These are phyloP conservation scores for Luperina nickerlii DNA, from an alignment of 2,888 invertebrate genomes.

Conservation along the genomic window DNA sequence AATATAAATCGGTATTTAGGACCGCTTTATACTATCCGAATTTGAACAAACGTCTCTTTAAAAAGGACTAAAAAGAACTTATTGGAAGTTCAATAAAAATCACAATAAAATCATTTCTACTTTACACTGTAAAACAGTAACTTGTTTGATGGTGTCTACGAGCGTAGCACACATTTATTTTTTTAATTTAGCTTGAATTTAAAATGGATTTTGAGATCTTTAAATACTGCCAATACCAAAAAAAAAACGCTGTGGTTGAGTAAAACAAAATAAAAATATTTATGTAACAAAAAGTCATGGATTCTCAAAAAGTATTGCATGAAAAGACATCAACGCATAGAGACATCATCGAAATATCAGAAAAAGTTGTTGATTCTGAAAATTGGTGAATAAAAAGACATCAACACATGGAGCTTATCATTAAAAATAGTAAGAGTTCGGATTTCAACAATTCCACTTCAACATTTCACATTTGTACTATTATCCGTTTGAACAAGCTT, in stretches of 20 bases:
- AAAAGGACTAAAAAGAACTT: not conserved
- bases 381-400: not conserved
- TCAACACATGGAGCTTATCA: not conserved
- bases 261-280: not conserved
- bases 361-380: not conserved
- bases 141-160: not conserved
- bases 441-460: not conserved
- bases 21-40: slow-evolving; percentile 4
- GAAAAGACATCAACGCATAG: slow-evolving; percentile 13
- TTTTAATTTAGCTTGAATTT: not conserved
- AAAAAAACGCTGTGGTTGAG: not conserved
- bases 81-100: not conserved
- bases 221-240: not conserved
- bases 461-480: slow-evolving; percentile 31
- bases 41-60: not conserved
- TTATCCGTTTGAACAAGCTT: not conserved
- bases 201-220: slow-evolving; percentile 39
- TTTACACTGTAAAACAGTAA: not conserved
- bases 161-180: not conserved
- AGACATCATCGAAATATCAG: not conserved
- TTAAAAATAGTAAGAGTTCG: not conserved
- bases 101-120: not conserved
- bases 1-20: slow-evolving; percentile 23
- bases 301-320: not conserved
- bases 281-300: not conserved